A percentile compares a stretch with the other conserved stretches of the same genome.
Evolutionary conservation across 2,797 vertebrate genomes (phyloP).

Genomic region (Intellagama lesueurii): DNA sequence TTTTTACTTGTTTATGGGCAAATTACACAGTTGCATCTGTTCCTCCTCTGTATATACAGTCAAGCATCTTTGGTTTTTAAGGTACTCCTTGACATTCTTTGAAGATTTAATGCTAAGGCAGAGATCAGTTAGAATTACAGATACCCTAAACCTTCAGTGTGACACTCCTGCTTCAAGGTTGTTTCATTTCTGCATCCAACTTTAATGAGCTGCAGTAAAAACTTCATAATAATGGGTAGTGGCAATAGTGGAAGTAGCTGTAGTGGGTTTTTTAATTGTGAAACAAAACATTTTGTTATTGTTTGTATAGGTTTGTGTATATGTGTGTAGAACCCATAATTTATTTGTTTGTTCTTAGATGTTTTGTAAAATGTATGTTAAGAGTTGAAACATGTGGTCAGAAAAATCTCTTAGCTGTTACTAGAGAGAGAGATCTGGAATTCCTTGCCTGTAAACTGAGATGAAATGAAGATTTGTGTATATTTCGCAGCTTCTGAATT

Average conservation of each 20-base stretch:
- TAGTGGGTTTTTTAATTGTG: constrained; percentile 32
- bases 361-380: constrained; percentile 16
- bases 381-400: constrained; percentile 15
- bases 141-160: constrained; percentile 61
- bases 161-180: constrained; percentile 50
- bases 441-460: background rate
- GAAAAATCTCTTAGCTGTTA: background rate
- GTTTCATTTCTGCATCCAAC: constrained; percentile 56
- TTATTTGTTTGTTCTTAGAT: constrained; percentile 55
- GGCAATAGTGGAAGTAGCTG: background rate
- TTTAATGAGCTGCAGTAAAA: constrained; percentile 61
- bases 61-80: constrained; percentile 62
- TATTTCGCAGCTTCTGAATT: background rate
- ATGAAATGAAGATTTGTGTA: background rate
- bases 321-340: background rate
- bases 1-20: constrained; percentile 73
- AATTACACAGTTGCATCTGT: constrained; percentile 73
- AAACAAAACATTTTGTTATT: constrained; percentile 34
- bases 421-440: background rate
- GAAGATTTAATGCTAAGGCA: constrained; percentile 57
- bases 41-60: constrained; percentile 57
- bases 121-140: constrained; percentile 68
- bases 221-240: constrained; percentile 34
- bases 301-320: background rate
- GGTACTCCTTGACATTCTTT: constrained; percentile 63